Conservation (phyloP, 2,888 invertebrate genomes). For the Nycteola revayana region DNA sequence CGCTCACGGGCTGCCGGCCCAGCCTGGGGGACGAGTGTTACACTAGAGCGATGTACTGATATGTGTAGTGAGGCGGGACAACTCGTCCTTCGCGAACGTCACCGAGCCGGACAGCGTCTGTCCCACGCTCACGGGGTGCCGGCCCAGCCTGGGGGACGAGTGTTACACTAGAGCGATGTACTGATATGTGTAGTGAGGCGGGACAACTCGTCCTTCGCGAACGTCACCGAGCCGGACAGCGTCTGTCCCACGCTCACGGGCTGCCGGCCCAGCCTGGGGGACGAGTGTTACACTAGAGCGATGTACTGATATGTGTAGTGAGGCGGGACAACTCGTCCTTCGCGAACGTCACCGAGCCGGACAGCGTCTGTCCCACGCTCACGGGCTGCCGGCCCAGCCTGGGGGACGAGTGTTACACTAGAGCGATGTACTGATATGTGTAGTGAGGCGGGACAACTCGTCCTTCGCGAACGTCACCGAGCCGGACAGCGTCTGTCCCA, state of each 20-base stretch:
- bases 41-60: too few species aligned
- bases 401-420: too few species aligned
- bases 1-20: conserved; percentile 48
- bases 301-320: too few species aligned
- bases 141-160: conserved; percentile 62
- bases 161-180: too few species aligned
- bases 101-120: conserved; percentile 90
- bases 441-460: conserved; percentile 90
- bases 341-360: conserved; percentile 89
- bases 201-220: conserved; percentile 92
- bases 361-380: conserved; percentile 86
- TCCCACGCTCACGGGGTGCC: conserved; percentile 71
- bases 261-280: conserved; percentile 59
- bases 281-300: too few species aligned
- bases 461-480: conserved; percentile 91
- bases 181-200: too few species aligned
- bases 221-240: conserved; percentile 88
- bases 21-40: too few species aligned
- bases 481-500: conserved; percentile 90
- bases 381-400: conserved; percentile 61
- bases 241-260: conserved; percentile 83
- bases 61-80: too few species aligned
- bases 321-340: conserved; percentile 93
- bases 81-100: conserved; percentile 92
- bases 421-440: too few species aligned